Conservation (phyloP, 2,113 vertebrate genomes). For the Myotis davidii region DNA sequence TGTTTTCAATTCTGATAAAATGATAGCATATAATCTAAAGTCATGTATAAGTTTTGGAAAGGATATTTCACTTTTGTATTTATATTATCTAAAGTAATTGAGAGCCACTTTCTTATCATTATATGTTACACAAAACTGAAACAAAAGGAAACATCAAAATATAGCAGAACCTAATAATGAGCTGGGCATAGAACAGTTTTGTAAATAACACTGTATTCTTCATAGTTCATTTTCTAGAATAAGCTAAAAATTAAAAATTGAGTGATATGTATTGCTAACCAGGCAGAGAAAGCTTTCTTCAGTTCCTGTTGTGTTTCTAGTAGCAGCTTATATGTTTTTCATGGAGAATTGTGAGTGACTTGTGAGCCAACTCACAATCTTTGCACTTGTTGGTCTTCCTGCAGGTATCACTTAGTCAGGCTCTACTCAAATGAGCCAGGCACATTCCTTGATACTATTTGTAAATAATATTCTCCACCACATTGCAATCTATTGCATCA, state of each 20-base stretch:
- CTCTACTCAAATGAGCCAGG: background rate
- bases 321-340: background rate
- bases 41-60: background rate
- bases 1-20: background rate
- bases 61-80: background rate
- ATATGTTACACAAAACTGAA: background rate
- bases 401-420: background rate
- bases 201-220: background rate
- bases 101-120: background rate
- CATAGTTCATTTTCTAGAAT: background rate
- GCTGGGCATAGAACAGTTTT: background rate
- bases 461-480: background rate
- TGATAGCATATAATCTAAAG: background rate
- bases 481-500: background rate
- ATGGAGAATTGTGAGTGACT: background rate
- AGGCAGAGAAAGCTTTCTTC: background rate
- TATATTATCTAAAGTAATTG: background rate
- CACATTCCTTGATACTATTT: background rate
- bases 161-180: background rate
- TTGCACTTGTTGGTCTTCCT: background rate
- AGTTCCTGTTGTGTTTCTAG: background rate
- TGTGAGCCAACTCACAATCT: background rate
- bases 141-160: background rate
- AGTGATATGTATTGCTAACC: background rate
- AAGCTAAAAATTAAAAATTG: background rate